Conservation (phyloP, 2,797 vertebrate genomes). For the Tenualosa ilisha region DNA sequence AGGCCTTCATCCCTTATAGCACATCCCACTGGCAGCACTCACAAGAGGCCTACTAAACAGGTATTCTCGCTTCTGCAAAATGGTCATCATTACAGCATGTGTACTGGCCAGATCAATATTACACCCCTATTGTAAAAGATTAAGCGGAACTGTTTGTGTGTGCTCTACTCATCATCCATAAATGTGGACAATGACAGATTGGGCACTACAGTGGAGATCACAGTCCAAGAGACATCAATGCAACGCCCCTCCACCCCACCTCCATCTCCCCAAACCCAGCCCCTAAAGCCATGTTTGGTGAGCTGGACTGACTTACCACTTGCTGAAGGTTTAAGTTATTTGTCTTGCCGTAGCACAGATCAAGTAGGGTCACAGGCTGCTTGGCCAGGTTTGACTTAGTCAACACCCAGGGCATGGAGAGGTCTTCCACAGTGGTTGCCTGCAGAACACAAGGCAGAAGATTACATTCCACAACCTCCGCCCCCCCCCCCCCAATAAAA, state of each 20-base stretch:
- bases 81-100: background rate
- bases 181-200: conserved; percentile 38
- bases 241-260: background rate
- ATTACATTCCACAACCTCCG: conserved; percentile 30
- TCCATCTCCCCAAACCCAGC: no score
- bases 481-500: background rate
- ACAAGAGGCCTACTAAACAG: background rate
- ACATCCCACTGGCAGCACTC: background rate
- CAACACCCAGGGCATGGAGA: conserved; percentile 58
- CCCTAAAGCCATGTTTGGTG: conserved; percentile 25
- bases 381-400: conserved; percentile 56
- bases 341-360: conserved; percentile 62
- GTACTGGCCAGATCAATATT: background rate
- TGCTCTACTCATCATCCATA: conserved; percentile 29
- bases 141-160: background rate
- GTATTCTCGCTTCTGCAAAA: background rate
- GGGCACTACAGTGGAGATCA: conserved; percentile 30
- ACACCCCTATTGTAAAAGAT: background rate
- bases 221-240: conserved; percentile 32
- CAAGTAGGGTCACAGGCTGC: conserved; percentile 56
- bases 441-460: conserved; percentile 46
- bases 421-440: conserved; percentile 55
- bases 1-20: background rate
- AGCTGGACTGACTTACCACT: conserved; percentile 55
- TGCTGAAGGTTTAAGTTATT: conserved; percentile 64